These are phyloP conservation scores for Mactra quadrangularis DNA, from an alignment of 1,140 invertebrate genomes.

Conservation along the genomic window DNA sequence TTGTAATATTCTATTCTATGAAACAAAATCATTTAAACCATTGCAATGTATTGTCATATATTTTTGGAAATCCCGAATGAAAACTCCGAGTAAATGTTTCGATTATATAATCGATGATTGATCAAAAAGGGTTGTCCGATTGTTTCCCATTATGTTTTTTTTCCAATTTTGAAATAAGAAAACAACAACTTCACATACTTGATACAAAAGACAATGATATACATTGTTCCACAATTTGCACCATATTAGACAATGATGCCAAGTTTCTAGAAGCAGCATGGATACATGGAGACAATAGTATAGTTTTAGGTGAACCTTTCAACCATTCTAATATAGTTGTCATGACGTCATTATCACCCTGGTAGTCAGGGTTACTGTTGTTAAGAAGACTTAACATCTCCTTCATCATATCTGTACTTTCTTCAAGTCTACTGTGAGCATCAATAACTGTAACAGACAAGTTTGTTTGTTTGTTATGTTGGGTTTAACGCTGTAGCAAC, in stretches of 20 bases:
- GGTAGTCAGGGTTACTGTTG: conserved; percentile 83
- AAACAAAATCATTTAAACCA: too few relatives aligned
- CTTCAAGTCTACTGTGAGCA: conserved; percentile 84
- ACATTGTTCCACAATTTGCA: conserved; percentile 77
- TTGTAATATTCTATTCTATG: too few relatives aligned
- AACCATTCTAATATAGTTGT: conserved; percentile 84
- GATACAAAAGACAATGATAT: conserved; percentile 79
- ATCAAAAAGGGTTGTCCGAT: too few relatives aligned
- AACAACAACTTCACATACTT: conserved; percentile 66
- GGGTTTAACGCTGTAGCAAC: too few relatives aligned
- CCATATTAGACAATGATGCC: conserved; percentile 79
- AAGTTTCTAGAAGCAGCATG: conserved; percentile 76
- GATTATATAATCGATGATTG: too few relatives aligned
- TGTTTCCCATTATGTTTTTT: too few relatives aligned
- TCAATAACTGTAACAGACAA: conserved; percentile 79
- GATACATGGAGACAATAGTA: conserved; percentile 79
- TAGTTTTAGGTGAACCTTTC: conserved; percentile 75
- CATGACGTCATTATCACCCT: conserved; percentile 83
- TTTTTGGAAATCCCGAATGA: too few relatives aligned
- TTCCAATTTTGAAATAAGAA: too few relatives aligned
- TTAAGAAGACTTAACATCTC: conserved; percentile 83
- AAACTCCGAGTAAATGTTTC: too few relatives aligned
- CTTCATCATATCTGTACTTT: conserved; percentile 85
- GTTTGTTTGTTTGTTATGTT: too few relatives aligned
- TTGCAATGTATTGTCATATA: too few relatives aligned